These are phyloP conservation scores for Diachasma alloeum DNA, from an alignment of 1,140 invertebrate genomes.

Conservation along the genomic window DNA sequence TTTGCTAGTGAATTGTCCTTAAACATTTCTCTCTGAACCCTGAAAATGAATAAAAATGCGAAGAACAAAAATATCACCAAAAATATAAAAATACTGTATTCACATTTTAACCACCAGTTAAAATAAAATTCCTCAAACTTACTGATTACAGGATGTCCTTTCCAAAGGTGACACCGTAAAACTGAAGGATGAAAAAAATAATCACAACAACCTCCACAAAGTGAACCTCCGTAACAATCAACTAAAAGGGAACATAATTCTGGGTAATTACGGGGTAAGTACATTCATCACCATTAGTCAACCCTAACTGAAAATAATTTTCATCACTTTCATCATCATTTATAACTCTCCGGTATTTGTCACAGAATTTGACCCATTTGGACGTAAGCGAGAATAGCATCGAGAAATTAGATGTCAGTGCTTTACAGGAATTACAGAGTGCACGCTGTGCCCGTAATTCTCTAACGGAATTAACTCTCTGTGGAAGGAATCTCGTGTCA, in stretches of 20 bases:
- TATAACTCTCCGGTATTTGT: slow-evolving; percentile 33
- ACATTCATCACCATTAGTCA: not conserved
- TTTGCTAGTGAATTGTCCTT: no score
- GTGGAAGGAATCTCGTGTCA: slow-evolving; percentile 72
- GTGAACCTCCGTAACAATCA: slow-evolving; percentile 79
- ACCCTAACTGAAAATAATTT: slow-evolving; percentile 6
- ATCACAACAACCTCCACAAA: slow-evolving; percentile 69
- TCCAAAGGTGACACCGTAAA: slow-evolving; percentile 53
- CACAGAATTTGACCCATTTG: slow-evolving; percentile 75
- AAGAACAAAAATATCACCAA: no score
- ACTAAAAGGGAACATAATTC: slow-evolving; percentile 81
- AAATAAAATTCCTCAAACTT: not conserved
- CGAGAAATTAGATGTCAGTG: slow-evolving; percentile 76
- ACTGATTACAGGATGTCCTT: slow-evolving; percentile 53
- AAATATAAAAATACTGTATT: no score
- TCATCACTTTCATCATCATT: not conserved
- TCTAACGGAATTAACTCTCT: slow-evolving; percentile 73
- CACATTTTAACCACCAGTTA: no score
- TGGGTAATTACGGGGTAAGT: slow-evolving; percentile 84
- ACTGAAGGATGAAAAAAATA: slow-evolving; percentile 55
- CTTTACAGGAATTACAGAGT: slow-evolving; percentile 74
- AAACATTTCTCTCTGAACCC: no score
- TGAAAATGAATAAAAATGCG: no score
- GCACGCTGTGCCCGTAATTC: slow-evolving; percentile 78
- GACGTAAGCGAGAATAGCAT: slow-evolving; percentile 84